A percentile compares a stretch with the other conserved stretches of the same genome.
phyloP scores from a whole-genome alignment of 2,113 vertebrate species.

The Sprattus sprattus region DNA sequence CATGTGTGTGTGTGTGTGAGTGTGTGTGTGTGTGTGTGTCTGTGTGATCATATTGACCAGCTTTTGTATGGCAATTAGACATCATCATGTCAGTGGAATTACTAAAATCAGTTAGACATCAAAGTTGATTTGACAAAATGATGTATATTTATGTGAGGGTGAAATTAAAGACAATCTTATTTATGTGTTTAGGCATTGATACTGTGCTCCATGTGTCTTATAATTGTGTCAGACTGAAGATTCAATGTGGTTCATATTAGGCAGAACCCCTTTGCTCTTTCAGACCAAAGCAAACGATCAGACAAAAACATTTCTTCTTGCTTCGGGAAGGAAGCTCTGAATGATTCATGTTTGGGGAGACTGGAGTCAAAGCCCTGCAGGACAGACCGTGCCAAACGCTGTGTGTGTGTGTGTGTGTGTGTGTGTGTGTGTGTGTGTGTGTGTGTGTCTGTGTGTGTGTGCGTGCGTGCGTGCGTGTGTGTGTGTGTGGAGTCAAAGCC shows the following conservation, averaged over 20 bases:
- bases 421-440: too few species aligned
- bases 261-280: background rate
- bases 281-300: conserved; percentile 1
- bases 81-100: background rate
- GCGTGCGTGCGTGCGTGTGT: too few species aligned
- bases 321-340: background rate
- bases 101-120: background rate
- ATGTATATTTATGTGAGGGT: background rate
- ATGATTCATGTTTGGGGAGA: conserved; percentile 8
- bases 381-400: too few species aligned
- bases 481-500: background rate
- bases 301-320: background rate
- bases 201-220: background rate
- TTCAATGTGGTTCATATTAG: background rate
- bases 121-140: background rate
- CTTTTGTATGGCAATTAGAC: too few species aligned
- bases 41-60: too few species aligned
- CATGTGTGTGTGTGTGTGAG: too few species aligned
- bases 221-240: background rate
- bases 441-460: too few species aligned
- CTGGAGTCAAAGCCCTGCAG: background rate
- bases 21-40: too few species aligned
- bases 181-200: background rate
- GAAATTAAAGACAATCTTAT: background rate
- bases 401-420: too few species aligned